Evolutionary conservation across 2,888 invertebrate genomes (phyloP).

Genomic region (Odontothrips loti): DNA sequence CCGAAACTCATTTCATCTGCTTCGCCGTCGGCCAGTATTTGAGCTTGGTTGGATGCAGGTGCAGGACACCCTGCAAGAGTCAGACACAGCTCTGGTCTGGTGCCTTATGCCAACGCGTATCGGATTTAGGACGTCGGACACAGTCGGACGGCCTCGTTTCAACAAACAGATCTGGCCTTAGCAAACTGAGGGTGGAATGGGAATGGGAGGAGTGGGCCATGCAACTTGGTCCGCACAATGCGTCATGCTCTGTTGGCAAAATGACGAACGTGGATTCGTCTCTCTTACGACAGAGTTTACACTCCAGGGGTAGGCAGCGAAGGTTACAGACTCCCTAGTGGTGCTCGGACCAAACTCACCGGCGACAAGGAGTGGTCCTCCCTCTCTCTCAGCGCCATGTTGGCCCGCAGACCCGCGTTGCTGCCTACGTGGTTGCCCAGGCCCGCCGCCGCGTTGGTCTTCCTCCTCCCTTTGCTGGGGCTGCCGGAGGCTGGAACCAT

Average conservation of each 20-base stretch:
- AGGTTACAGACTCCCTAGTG: too few species aligned
- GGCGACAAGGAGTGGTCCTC: conserved; percentile 2
- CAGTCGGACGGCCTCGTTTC: too few species aligned
- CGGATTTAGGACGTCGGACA: too few species aligned
- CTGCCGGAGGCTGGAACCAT: conserved; percentile 16
- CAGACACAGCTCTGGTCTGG: background rate
- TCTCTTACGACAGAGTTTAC: too few species aligned
- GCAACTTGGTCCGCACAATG: too few species aligned
- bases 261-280: too few species aligned
- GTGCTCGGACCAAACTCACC: background rate
- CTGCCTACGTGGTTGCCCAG: background rate
- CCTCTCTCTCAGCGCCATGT: background rate
- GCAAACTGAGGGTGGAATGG: too few species aligned
- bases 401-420: background rate
- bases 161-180: too few species aligned
- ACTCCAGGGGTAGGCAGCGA: too few species aligned
- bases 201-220: too few species aligned
- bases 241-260: too few species aligned
- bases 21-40: conserved; percentile 10
- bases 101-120: too few species aligned
- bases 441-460: background rate
- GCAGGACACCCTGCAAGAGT: background rate
- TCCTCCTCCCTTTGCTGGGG: conserved; percentile 27
- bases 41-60: conserved; percentile 12
- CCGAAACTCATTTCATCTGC: conserved; percentile 7